phyloP scores from a whole-genome alignment of 2,888 invertebrate species.

The Protophormia terraenovae region DNA sequence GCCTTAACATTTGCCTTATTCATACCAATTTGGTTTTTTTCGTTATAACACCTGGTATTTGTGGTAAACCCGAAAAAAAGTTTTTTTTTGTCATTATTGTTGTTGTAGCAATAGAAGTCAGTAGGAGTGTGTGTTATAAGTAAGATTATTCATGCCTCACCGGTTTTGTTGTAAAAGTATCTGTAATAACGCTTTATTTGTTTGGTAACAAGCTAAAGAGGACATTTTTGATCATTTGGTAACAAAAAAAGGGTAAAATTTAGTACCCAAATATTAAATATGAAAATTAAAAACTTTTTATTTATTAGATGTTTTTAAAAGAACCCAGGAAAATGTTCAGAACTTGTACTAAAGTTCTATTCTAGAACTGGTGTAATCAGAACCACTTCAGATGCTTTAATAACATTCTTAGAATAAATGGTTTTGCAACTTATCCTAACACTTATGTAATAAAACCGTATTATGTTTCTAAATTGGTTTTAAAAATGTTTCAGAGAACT shows the following conservation, averaged over 20 bases:
- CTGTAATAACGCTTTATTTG: background rate
- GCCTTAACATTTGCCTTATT: slow-evolving; percentile 4
- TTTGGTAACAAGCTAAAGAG: background rate
- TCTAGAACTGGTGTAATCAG: no score
- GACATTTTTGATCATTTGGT: background rate
- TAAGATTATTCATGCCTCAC: slow-evolving; percentile 11
- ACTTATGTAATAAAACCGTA: no score
- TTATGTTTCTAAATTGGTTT: no score
- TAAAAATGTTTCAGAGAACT: no score
- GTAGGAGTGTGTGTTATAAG: background rate
- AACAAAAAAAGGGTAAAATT: background rate
- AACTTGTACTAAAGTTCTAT: no score
- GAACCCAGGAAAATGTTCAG: no score
- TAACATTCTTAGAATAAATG: no score
- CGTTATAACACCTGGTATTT: slow-evolving; percentile 57
- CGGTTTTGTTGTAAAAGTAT: background rate
- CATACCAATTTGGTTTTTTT: background rate
- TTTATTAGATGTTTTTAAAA: no score
- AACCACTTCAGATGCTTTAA: no score
- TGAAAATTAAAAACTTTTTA: background rate
- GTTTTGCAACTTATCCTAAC: no score
- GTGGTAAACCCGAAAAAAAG: slow-evolving; percentile 41
- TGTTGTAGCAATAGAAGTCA: background rate
- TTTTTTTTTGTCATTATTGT: background rate
- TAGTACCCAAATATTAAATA: background rate